Evolutionary conservation across 2,113 vertebrate species (phyloP).

Genomic region (Tauraco erythrolophus): DNA sequence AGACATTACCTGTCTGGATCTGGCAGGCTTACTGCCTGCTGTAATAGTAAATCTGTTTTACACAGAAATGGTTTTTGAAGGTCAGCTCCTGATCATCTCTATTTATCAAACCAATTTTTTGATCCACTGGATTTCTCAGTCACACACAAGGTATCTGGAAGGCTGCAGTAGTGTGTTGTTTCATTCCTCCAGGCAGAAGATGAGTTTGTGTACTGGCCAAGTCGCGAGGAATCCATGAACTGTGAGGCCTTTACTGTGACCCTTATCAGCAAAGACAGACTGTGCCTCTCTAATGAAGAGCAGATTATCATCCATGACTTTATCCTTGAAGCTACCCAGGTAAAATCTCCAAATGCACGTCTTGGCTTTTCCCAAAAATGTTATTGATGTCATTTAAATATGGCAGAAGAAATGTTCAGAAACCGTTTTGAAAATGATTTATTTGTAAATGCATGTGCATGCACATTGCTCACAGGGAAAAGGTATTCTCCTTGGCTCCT

Average conservation of each 20-base stretch:
- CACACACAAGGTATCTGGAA: not conserved
- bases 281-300: slow-evolving; percentile 98
- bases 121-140: slow-evolving; percentile 49
- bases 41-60: not conserved
- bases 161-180: not conserved
- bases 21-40: not conserved
- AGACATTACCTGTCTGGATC: slow-evolving; percentile 12
- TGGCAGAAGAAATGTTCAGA: not conserved
- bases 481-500: not conserved
- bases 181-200: slow-evolving; percentile 89
- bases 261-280: slow-evolving; percentile 97
- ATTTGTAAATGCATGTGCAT: not conserved
- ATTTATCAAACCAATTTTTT: slow-evolving; percentile 45
- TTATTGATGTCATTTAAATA: not conserved
- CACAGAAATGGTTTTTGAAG: not conserved
- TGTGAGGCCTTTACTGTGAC: slow-evolving; percentile 98
- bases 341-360: slow-evolving; percentile 51
- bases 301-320: slow-evolving; percentile 99
- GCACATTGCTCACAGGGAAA: not conserved
- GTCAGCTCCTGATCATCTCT: slow-evolving; percentile 17
- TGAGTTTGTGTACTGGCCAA: slow-evolving; percentile 99
- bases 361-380: not conserved
- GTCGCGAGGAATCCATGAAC: slow-evolving; percentile 98
- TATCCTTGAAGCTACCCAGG: slow-evolving; percentile 98
- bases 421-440: not conserved